phyloP scores from a whole-genome alignment of 2,888 invertebrate species.

The Lottia gigantea region DNA sequence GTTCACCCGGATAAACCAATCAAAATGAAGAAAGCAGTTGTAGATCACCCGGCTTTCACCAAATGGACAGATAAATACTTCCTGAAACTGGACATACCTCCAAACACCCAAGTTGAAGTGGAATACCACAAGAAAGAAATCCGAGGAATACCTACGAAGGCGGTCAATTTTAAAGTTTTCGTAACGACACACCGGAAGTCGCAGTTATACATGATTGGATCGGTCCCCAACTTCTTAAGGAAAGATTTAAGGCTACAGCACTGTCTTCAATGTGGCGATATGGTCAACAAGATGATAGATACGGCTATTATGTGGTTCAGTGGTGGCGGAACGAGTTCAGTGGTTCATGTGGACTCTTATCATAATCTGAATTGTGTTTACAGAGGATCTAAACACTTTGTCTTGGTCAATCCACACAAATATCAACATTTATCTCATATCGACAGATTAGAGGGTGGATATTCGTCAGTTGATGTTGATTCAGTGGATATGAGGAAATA shows the following conservation, averaged over 20 bases:
- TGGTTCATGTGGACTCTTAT: constrained; percentile 64
- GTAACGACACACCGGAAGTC: constrained; percentile 55
- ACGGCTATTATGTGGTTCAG: constrained; percentile 67
- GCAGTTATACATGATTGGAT: constrained; percentile 62
- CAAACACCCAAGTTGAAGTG: constrained; percentile 43
- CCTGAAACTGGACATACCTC: constrained; percentile 40
- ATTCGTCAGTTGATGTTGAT: constrained; percentile 64
- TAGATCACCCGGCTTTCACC: constrained; percentile 48
- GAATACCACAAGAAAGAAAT: constrained; percentile 65
- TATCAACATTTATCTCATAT: constrained; percentile 54
- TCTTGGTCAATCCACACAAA: constrained; percentile 59
- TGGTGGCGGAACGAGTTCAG: constrained; percentile 67
- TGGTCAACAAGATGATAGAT: constrained; percentile 48
- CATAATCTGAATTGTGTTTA: constrained; percentile 67
- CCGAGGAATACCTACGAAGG: constrained; percentile 43
- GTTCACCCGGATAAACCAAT: constrained; percentile 51
- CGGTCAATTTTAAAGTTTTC: constrained; percentile 59
- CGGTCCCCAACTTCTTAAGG: constrained; percentile 58
- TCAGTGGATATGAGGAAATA: constrained; percentile 61
- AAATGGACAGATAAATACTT: constrained; percentile 65
- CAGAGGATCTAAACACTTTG: constrained; percentile 60
- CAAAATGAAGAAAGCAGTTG: constrained; percentile 57
- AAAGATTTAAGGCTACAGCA: constrained; percentile 60
- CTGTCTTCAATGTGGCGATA: constrained; percentile 55
- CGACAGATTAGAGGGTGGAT: constrained; percentile 59